Evolutionary conservation across 2,888 invertebrate genomes (phyloP).

Genomic region (Drosophila nigricruria): DNA sequence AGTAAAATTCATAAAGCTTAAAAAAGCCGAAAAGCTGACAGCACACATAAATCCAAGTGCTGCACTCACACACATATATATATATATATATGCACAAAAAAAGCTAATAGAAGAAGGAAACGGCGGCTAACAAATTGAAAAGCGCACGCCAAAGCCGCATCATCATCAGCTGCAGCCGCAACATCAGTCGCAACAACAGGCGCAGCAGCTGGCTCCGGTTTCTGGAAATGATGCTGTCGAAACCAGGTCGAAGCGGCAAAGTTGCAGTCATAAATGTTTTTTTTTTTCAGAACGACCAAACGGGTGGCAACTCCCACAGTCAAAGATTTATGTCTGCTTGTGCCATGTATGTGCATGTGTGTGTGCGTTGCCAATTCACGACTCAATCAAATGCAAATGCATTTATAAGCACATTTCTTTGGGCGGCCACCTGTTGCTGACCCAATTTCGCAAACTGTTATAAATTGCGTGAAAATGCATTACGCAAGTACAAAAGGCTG

Average conservation of each 20-base stretch:
- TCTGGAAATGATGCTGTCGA: conserved; percentile 57
- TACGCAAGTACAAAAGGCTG: conserved; percentile 79
- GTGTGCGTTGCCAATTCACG: conserved; percentile 74
- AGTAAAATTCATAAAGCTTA: conserved; percentile 66
- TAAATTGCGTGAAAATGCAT: conserved; percentile 79
- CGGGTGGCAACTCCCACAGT: conserved; percentile 71
- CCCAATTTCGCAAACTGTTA: conserved; percentile 71
- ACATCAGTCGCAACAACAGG: conserved; percentile 10
- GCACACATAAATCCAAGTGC: conserved; percentile 64
- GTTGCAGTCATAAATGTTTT: conserved; percentile 59
- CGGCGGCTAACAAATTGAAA: conserved; percentile 73
- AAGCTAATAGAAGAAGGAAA: conserved; percentile 50
- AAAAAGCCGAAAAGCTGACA: conserved; percentile 67
- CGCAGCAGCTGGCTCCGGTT: conserved; percentile 45
- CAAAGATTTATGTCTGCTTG: conserved; percentile 68
- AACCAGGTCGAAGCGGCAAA: conserved; percentile 58
- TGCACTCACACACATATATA: conserved; percentile 5
- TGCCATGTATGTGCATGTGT: conserved; percentile 6
- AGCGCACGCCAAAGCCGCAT: conserved; percentile 79
- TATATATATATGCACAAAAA: conserved; percentile 20
- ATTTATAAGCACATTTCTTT: conserved; percentile 54
- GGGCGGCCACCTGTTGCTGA: conserved; percentile 66
- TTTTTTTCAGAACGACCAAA: conserved; percentile 40
- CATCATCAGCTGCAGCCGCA: conserved; percentile 66
- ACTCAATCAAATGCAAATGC: conserved; percentile 77